A percentile compares a stretch with the other conserved stretches of the same genome.
phyloP scores from a whole-genome alignment of 1,140 invertebrate genomes.

The Scaptomyza graminum region DNA sequence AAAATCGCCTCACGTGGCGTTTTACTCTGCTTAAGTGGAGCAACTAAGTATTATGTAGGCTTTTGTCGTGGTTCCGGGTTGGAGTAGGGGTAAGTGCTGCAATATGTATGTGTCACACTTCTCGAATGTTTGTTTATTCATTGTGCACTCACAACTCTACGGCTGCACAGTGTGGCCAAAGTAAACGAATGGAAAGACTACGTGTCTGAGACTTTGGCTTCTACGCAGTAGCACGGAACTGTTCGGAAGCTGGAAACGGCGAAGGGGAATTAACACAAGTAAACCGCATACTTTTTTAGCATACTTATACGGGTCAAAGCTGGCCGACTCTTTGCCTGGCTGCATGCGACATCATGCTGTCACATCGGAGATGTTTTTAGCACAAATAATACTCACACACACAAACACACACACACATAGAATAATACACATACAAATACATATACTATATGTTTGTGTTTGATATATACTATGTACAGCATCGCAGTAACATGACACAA shows the following conservation, averaged over 20 bases:
- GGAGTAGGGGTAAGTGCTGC: slow-evolving; percentile 52
- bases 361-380: slow-evolving; percentile 73
- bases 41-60: slow-evolving; percentile 2
- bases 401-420: slow-evolving; percentile 13
- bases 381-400: slow-evolving; percentile 62
- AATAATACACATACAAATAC: not conserved
- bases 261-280: not conserved
- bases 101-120: slow-evolving; percentile 73
- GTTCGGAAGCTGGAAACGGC: not conserved
- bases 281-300: slow-evolving; percentile 47
- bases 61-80: not conserved
- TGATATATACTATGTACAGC: slow-evolving; percentile 23
- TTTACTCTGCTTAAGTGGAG: slow-evolving; percentile 26
- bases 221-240: not conserved
- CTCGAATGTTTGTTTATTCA: slow-evolving; percentile 71
- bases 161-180: slow-evolving; percentile 28
- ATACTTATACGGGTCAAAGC: slow-evolving; percentile 73
- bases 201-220: slow-evolving; percentile 44
- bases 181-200: slow-evolving; percentile 31
- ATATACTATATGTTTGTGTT: slow-evolving; percentile 26
- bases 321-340: slow-evolving; percentile 24
- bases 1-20: slow-evolving; percentile 35
- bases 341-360: slow-evolving; percentile 69
- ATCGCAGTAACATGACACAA: slow-evolving; percentile 41
- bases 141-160: slow-evolving; percentile 32